phyloP scores from a whole-genome alignment of 1,140 invertebrate species.

The Bradysia coprophila region DNA sequence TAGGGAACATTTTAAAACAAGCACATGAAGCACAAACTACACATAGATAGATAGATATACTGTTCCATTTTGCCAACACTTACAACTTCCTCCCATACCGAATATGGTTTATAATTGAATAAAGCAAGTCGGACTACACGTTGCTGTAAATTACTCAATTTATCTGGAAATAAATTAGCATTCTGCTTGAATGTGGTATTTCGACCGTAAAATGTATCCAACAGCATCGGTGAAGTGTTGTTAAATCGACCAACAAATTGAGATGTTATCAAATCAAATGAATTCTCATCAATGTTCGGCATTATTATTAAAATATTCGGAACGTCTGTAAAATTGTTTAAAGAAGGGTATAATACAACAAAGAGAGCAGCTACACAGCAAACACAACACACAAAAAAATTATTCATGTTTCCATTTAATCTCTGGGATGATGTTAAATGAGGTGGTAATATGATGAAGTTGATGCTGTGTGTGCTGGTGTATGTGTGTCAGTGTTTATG shows the following conservation, averaged over 20 bases:
- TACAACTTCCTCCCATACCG: slow-evolving; percentile 8
- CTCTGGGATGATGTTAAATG: too few species aligned
- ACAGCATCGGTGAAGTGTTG: not conserved
- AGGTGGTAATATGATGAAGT: too few species aligned
- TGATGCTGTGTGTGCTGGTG: too few species aligned
- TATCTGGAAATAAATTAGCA: slow-evolving; percentile 11
- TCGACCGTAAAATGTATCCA: not conserved
- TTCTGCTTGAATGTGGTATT: not conserved
- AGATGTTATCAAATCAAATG: slow-evolving; percentile 4
- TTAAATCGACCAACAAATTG: slow-evolving; percentile 4
- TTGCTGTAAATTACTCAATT: slow-evolving; percentile 9
- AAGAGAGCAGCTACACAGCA: too few species aligned
- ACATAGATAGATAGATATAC: not conserved
- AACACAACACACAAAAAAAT: too few species aligned
- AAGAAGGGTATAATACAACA: too few species aligned
- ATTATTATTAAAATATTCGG: slow-evolving; percentile 2
- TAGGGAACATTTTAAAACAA: too few species aligned
- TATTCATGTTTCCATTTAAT: too few species aligned
- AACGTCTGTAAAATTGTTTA: not conserved
- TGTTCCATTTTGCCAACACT: not conserved
- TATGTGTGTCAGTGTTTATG: too few species aligned
- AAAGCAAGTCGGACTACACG: slow-evolving; percentile 8
- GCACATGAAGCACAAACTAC: not conserved
- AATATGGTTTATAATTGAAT: slow-evolving; percentile 13
- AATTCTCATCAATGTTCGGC: not conserved